Evolutionary conservation across 2,888 invertebrate genomes (phyloP).

Genomic region (Ceratothoa steindachneri): DNA sequence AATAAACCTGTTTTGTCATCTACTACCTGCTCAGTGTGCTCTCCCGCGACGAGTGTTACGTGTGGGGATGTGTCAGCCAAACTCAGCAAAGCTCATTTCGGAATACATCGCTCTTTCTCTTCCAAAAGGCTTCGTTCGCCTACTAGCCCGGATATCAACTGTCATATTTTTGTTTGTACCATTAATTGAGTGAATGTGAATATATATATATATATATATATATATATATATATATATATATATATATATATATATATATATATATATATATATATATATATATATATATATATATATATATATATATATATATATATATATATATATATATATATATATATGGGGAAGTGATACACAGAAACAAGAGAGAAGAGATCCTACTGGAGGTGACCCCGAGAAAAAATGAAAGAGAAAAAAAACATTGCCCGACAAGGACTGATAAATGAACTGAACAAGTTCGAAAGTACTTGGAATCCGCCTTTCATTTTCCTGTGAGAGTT

Average conservation of each 20-base stretch:
- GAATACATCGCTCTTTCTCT: conserved; percentile 4
- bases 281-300: conserved; percentile 6
- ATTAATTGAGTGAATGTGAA: neutral
- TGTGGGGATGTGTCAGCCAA: neutral
- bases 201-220: conserved; percentile 15
- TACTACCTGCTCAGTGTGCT: neutral
- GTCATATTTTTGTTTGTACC: neutral
- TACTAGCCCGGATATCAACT: neutral
- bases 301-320: conserved; percentile 12
- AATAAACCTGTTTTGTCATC: neutral
- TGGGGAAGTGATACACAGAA: too few species aligned
- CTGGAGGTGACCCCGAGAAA: too few species aligned
- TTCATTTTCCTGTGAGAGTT: too few species aligned
- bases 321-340: conserved; percentile 8
- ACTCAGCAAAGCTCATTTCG: neutral
- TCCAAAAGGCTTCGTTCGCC: neutral
- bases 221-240: conserved; percentile 12
- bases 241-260: conserved; percentile 6
- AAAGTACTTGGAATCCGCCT: too few species aligned
- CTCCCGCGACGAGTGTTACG: neutral
- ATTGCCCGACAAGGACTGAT: too few species aligned
- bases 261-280: conserved; percentile 12
- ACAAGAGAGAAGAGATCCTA: too few species aligned
- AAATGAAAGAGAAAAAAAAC: too few species aligned
- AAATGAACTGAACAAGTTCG: too few species aligned